phyloP scores from a whole-genome alignment of 2,113 vertebrate genomes.

The Austrofundulus limnaeus region DNA sequence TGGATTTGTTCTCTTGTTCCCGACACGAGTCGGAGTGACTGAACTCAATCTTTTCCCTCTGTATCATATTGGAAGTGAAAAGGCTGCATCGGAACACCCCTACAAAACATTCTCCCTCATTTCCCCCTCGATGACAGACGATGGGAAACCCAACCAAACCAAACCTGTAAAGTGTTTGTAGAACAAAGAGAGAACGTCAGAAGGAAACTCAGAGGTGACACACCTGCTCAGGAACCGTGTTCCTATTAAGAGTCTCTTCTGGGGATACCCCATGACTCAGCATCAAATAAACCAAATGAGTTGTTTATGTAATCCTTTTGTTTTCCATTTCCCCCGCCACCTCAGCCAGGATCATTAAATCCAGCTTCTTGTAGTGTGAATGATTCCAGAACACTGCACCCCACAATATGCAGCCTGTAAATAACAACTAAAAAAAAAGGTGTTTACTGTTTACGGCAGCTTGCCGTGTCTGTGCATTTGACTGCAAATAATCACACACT shows the following conservation, averaged over 20 bases:
- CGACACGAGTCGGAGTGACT: no score
- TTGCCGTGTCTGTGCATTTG: slow-evolving; percentile 3
- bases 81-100: no score
- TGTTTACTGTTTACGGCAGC: slow-evolving; percentile 24
- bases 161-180: no score
- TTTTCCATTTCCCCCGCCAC: slow-evolving; percentile 37
- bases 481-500: slow-evolving; percentile 11
- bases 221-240: slow-evolving; percentile 22
- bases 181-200: slow-evolving; percentile 9
- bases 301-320: slow-evolving; percentile 42
- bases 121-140: no score
- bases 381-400: slow-evolving; percentile 20
- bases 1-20: no score
- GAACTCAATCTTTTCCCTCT: no score
- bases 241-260: slow-evolving; percentile 19
- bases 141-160: no score
- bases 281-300: slow-evolving; percentile 35
- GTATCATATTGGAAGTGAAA: no score
- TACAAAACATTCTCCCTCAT: no score
- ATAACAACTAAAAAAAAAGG: slow-evolving; percentile 13
- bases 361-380: slow-evolving; percentile 14
- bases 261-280: slow-evolving; percentile 35
- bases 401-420: background rate
- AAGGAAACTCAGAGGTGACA: slow-evolving; percentile 45
- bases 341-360: slow-evolving; percentile 28